Percentiles rank a stretch among this genome's conserved stretches.
Evolutionary conservation across 2,797 vertebrate species (phyloP).

Genomic region (Darevskia nairensis): DNA sequence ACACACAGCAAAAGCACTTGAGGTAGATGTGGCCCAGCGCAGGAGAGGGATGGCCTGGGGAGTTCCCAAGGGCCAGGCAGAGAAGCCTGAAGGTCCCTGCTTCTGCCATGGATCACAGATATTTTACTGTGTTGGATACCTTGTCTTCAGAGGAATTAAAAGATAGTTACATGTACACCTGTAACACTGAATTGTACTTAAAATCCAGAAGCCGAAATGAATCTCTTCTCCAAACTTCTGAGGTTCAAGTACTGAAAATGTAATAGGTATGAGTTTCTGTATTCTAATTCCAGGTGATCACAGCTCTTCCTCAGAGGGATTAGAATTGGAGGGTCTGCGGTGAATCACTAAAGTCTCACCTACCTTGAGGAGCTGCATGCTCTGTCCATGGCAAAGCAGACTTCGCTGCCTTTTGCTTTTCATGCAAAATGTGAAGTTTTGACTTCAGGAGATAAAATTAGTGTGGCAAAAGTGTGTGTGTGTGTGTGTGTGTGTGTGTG

Average conservation of each 20-base stretch:
- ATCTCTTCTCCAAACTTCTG: background rate
- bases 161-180: too few relatives aligned
- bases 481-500: too few relatives aligned
- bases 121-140: background rate
- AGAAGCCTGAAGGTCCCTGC: too few relatives aligned
- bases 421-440: background rate
- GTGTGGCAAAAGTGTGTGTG: background rate
- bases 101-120: background rate
- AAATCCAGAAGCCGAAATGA: background rate
- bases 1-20: too few relatives aligned
- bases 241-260: background rate
- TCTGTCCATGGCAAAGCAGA: background rate
- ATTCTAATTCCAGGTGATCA: background rate
- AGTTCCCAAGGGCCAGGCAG: too few relatives aligned
- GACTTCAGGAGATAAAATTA: background rate
- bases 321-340: background rate
- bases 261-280: slow-evolving; percentile 2
- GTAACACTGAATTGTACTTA: background rate
- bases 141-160: background rate
- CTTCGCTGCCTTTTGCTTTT: background rate
- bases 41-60: background rate
- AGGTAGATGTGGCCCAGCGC: too few relatives aligned
- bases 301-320: background rate
- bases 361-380: background rate
- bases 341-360: background rate